These are phyloP conservation scores for Drosophila meridionalis DNA, from an alignment of 2,888 invertebrate species.

Conservation along the genomic window DNA sequence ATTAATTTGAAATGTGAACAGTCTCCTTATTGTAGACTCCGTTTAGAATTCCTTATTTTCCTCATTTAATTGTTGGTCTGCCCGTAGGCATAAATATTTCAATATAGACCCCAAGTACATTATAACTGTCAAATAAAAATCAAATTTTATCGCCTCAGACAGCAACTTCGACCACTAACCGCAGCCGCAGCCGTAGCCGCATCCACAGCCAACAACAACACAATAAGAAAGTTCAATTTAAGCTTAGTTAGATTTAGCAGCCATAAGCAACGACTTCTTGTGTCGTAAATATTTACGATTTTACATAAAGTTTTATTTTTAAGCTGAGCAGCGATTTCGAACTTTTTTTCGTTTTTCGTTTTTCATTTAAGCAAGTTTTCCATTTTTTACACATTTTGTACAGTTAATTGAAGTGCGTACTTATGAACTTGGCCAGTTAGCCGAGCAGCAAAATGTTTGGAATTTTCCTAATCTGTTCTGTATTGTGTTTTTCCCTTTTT, in stretches of 20 bases:
- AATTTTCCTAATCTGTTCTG: constrained; percentile 32
- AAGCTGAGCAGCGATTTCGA: constrained; percentile 28
- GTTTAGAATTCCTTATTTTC: background rate
- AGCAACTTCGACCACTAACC: constrained; percentile 31
- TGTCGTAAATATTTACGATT: constrained; percentile 64
- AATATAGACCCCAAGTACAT: constrained; percentile 46
- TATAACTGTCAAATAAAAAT: constrained; percentile 71
- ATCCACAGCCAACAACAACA: constrained; percentile 18
- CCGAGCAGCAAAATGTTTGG: constrained; percentile 13
- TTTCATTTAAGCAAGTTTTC: constrained; percentile 12
- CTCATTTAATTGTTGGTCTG: background rate
- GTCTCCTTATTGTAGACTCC: too few relatives aligned
- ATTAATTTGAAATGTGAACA: background rate
- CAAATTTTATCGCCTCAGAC: constrained; percentile 51
- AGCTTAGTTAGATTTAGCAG: constrained; percentile 34
- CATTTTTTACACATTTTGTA: constrained; percentile 17
- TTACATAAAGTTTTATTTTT: constrained; percentile 56
- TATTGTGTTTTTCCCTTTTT: constrained; percentile 8
- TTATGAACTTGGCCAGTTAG: constrained; percentile 56
- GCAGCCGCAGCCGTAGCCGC: constrained; percentile 21
- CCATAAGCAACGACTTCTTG: constrained; percentile 36
- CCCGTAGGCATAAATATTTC: constrained; percentile 35
- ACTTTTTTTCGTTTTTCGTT: constrained; percentile 23
- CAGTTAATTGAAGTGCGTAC: constrained; percentile 74
- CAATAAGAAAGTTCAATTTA: constrained; percentile 41